phyloP scores from a whole-genome alignment of 2,888 invertebrate genomes.

The Melangyna quadrimaculata region DNA sequence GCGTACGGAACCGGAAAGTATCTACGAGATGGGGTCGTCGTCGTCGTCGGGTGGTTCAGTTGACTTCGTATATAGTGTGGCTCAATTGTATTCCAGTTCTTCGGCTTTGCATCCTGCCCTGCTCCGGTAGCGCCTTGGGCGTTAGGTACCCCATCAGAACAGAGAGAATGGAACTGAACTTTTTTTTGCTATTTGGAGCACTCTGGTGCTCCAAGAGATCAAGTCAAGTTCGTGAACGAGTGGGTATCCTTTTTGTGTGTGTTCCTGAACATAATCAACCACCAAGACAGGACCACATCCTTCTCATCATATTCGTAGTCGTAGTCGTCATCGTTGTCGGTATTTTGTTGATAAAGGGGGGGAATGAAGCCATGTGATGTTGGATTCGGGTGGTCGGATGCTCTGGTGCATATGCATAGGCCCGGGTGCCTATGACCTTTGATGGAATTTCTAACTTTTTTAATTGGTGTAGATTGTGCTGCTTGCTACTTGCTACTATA shows the following conservation, averaged over 20 bases:
- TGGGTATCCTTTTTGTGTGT: conserved; percentile 63
- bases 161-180: conserved; percentile 27
- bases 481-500: conserved; percentile 2
- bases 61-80: conserved; percentile 55
- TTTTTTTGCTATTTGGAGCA: conserved; percentile 6
- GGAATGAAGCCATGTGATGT: conserved; percentile 14
- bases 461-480: conserved; percentile 65
- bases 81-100: conserved; percentile 70
- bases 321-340: conserved; percentile 33
- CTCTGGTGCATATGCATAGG: conserved; percentile 57
- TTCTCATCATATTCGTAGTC: conserved; percentile 50
- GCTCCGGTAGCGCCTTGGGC: conserved; percentile 37
- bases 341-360: not conserved
- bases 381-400: not conserved
- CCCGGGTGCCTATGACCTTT: conserved; percentile 70
- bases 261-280: conserved; percentile 70
- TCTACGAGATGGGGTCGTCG: conserved; percentile 42
- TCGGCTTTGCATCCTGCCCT: conserved; percentile 66
- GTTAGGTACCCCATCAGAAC: conserved; percentile 36
- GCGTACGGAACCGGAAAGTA: conserved; percentile 69
- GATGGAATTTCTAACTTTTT: conserved; percentile 71
- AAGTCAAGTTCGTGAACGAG: conserved; percentile 71
- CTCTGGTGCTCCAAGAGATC: conserved; percentile 47
- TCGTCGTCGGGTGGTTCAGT: conserved; percentile 31
- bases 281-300: conserved; percentile 72